A percentile compares a stretch with the other conserved stretches of the same genome.
These are phyloP conservation scores for Spisula solida DNA, from an alignment of 2,888 invertebrate species.

Conservation along the genomic window DNA sequence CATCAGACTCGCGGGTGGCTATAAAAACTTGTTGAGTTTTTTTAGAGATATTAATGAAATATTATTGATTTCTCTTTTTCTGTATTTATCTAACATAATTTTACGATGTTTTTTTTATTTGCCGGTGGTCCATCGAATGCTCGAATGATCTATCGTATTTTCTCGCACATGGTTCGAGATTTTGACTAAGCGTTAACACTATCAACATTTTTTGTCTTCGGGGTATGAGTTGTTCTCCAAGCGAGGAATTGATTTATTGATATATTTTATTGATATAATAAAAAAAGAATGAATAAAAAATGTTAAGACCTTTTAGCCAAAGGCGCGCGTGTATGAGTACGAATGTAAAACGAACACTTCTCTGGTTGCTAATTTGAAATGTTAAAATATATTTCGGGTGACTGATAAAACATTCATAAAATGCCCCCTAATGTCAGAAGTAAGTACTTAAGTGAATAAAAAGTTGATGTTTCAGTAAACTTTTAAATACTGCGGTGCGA, in stretches of 20 bases:
- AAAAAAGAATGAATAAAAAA: neutral
- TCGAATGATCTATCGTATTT: neutral
- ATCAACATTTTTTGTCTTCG: neutral
- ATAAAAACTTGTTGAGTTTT: too few species aligned
- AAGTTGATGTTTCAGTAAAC: neutral
- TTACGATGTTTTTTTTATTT: neutral
- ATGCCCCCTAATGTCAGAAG: neutral
- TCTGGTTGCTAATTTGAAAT: neutral
- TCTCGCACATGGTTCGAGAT: neutral
- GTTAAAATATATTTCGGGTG: neutral
- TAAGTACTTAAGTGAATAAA: neutral
- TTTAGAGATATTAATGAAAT: neutral
- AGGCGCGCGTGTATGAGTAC: neutral
- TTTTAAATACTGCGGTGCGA: neutral
- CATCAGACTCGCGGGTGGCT: too few species aligned
- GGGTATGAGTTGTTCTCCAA: neutral
- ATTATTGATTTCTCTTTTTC: neutral
- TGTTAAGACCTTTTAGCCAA: conserved; percentile 8
- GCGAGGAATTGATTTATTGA: neutral
- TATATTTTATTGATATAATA: neutral
- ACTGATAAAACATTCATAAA: neutral
- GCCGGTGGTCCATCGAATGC: neutral
- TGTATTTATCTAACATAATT: neutral
- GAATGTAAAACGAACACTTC: neutral
- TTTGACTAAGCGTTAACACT: neutral